phyloP scores from a whole-genome alignment of 2,113 vertebrate species.

The Zosterops lateralis region DNA sequence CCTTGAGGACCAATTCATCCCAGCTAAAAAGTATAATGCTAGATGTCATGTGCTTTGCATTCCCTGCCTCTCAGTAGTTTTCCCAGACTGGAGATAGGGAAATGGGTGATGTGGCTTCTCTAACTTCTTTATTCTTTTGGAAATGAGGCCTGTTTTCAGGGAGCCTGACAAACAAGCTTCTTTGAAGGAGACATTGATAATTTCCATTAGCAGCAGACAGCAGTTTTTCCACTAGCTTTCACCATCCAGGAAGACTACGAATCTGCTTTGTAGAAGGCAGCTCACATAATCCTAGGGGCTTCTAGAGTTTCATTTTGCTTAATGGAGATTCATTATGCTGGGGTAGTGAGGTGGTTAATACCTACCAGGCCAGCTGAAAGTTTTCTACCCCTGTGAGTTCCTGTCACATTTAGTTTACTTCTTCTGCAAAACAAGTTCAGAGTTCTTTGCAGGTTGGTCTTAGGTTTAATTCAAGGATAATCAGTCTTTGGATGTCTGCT shows the following conservation, averaged over 20 bases:
- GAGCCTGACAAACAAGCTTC: neutral
- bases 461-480: neutral
- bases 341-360: slow-evolving; percentile 36
- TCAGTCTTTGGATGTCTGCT: neutral
- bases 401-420: slow-evolving; percentile 5
- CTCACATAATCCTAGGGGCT: neutral
- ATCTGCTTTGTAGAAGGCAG: slow-evolving; percentile 14
- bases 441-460: neutral
- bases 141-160: neutral
- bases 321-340: slow-evolving; percentile 11
- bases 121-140: neutral
- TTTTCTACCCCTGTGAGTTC: slow-evolving; percentile 10
- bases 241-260: neutral
- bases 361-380: slow-evolving; percentile 1
- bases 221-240: slow-evolving; percentile 4
- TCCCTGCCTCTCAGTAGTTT: neutral
- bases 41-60: neutral
- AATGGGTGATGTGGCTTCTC: neutral
- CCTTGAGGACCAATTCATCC: neutral
- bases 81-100: neutral
- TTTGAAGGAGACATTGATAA: slow-evolving; percentile 12
- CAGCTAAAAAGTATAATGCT: neutral
- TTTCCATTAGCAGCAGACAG: slow-evolving; percentile 35
- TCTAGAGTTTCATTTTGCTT: slow-evolving; percentile 33
- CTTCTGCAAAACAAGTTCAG: neutral